A percentile compares a stretch with the other conserved stretches of the same genome.
phyloP scores from a whole-genome alignment of 2,113 vertebrate species.

The Nansenia antarctica region DNA sequence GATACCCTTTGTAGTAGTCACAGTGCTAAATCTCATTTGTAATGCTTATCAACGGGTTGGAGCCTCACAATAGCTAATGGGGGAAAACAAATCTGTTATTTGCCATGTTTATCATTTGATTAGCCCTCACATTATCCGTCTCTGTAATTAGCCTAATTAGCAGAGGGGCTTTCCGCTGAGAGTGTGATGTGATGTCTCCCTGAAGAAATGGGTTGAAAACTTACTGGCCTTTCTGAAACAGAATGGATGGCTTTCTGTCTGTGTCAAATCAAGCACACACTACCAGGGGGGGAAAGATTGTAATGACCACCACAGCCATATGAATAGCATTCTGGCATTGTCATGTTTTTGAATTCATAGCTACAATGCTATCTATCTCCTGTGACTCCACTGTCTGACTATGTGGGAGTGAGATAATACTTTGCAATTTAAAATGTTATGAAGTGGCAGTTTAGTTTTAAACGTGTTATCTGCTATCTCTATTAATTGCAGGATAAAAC shows the following conservation, averaged over 20 bases:
- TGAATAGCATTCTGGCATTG: too few species aligned
- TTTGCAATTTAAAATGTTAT: not conserved
- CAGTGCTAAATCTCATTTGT: slow-evolving; percentile 70
- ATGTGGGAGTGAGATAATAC: not conserved
- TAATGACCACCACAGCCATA: too few species aligned
- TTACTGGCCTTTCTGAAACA: too few species aligned
- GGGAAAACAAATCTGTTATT: too few species aligned
- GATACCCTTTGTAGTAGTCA: slow-evolving; percentile 64
- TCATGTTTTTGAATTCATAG: too few species aligned
- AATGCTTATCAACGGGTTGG: slow-evolving; percentile 67
- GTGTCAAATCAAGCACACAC: too few species aligned
- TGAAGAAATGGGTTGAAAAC: too few species aligned
- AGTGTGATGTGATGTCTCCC: too few species aligned
- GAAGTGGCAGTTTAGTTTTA: not conserved
- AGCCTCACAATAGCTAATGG: slow-evolving; percentile 70
- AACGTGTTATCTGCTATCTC: not conserved
- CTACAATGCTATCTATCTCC: too few species aligned
- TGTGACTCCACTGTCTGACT: too few species aligned
- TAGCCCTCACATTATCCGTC: slow-evolving; percentile 64
- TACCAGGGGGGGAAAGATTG: too few species aligned
- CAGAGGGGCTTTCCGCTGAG: slow-evolving; percentile 45
- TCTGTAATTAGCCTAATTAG: slow-evolving; percentile 73
- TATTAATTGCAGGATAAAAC: not conserved
- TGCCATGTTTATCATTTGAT: slow-evolving; percentile 74
- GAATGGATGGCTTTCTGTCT: too few species aligned